Evolutionary conservation across 2,888 invertebrate genomes (phyloP).

Genomic region (Odontocolon sp.): DNA sequence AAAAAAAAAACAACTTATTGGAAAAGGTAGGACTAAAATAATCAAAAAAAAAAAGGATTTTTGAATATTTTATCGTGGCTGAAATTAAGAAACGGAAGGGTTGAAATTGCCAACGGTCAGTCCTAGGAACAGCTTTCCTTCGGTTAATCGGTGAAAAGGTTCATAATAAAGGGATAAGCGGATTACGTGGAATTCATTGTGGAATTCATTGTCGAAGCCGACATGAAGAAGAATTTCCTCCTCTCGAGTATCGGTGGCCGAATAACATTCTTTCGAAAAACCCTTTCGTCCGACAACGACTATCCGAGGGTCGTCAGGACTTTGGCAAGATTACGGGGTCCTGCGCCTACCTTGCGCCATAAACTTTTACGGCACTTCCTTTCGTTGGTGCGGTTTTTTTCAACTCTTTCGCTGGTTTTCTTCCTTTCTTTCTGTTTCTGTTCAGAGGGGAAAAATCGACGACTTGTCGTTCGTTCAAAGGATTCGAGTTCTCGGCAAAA

Average conservation of each 20-base stretch:
- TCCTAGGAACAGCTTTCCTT: constrained; percentile 62
- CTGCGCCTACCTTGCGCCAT: constrained; percentile 63
- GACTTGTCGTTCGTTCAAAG: constrained; percentile 28
- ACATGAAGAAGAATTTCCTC: constrained; percentile 20
- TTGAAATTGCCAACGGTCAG: not conserved
- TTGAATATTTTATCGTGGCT: not conserved
- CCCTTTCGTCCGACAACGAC: constrained; percentile 59
- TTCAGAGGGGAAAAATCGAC: constrained; percentile 57
- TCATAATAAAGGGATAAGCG: constrained; percentile 57
- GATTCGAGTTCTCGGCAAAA: constrained; percentile 5
- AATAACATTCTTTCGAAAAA: constrained; percentile 61
- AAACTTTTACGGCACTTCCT: constrained; percentile 70
- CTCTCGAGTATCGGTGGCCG: constrained; percentile 16
- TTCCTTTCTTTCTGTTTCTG: constrained; percentile 10
- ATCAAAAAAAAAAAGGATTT: no score
- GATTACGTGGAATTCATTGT: constrained; percentile 68
- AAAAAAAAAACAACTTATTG: no score
- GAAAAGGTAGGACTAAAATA: no score
- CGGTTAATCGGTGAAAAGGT: constrained; percentile 62
- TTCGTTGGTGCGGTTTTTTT: constrained; percentile 71
- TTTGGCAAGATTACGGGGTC: constrained; percentile 62
- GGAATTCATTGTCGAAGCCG: constrained; percentile 19
- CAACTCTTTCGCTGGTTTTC: constrained; percentile 20
- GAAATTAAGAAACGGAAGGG: not conserved
- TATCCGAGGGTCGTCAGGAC: constrained; percentile 36